Evolutionary conservation across 2,888 invertebrate genomes (phyloP).

Genomic region (Nebria brevicollis): DNA sequence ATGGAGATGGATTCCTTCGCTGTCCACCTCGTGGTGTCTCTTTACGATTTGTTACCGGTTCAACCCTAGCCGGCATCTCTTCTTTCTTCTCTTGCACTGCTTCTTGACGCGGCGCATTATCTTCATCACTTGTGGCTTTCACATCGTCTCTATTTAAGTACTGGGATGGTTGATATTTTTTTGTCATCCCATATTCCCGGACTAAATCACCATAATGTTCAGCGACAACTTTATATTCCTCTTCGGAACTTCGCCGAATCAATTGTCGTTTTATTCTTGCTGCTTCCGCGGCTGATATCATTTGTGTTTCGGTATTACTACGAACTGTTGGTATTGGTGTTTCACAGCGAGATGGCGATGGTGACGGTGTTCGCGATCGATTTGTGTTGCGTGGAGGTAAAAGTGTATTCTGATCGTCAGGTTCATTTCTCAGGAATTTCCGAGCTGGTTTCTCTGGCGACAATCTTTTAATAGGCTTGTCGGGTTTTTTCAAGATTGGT

Average conservation of each 20-base stretch:
- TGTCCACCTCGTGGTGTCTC: constrained; percentile 49
- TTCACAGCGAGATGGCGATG: constrained; percentile 58
- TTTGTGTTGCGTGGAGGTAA: constrained; percentile 47
- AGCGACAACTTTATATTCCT: constrained; percentile 76
- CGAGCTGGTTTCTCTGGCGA: constrained; percentile 50
- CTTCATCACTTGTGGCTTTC: constrained; percentile 64
- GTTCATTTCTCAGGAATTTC: constrained; percentile 41
- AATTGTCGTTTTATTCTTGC: constrained; percentile 36
- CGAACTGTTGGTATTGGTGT: constrained; percentile 17
- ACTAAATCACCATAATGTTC: constrained; percentile 86
- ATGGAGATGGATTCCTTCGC: constrained; percentile 43
- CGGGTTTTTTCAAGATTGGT: constrained; percentile 75
- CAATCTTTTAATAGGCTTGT: constrained; percentile 58
- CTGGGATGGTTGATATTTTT: constrained; percentile 65
- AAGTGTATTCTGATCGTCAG: constrained; percentile 45
- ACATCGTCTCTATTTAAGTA: constrained; percentile 73
- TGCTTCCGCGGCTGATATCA: constrained; percentile 42
- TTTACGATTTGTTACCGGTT: constrained; percentile 50
- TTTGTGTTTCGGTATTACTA: constrained; percentile 24
- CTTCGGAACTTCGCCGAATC: constrained; percentile 59
- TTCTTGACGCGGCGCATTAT: constrained; percentile 48
- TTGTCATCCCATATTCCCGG: constrained; percentile 72
- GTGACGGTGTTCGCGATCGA: constrained; percentile 61
- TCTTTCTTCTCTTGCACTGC: constrained; percentile 48
- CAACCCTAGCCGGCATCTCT: constrained; percentile 53